phyloP scores from a whole-genome alignment of 2,797 vertebrate species.

The Cryptoprocta ferox region DNA sequence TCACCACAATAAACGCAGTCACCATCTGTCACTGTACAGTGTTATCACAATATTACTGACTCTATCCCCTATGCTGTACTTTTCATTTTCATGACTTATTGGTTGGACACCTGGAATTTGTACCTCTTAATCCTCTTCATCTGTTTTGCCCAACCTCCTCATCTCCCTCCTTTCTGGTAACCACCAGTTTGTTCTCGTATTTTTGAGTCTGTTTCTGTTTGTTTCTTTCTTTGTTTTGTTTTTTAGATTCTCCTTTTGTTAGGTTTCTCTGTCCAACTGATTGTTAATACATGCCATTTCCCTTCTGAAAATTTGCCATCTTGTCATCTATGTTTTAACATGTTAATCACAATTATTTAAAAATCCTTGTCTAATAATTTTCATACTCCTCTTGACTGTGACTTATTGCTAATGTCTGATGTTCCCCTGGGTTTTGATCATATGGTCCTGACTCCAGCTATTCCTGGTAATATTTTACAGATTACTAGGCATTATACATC shows the following conservation, averaged over 20 bases:
- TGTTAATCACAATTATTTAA: not conserved
- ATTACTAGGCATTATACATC: not conserved
- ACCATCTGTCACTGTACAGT: not conserved
- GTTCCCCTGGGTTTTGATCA: not conserved
- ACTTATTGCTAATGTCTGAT: not conserved
- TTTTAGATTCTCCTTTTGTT: not conserved
- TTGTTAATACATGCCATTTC: not conserved
- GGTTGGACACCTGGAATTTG: not conserved
- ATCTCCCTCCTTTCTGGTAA: not conserved
- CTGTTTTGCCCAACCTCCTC: not conserved
- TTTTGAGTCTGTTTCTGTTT: not conserved
- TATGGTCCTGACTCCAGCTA: not conserved
- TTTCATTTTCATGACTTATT: not conserved
- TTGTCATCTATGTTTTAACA: not conserved
- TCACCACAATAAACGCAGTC: not conserved
- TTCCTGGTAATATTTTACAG: not conserved
- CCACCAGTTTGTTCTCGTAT: not conserved
- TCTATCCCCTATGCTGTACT: not conserved
- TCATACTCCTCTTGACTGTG: not conserved
- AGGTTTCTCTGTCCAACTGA: not conserved
- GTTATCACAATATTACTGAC: not conserved
- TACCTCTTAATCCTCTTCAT: not conserved
- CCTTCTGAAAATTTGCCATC: not conserved
- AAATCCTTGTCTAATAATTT: not conserved
- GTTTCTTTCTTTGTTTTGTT: not conserved